These are phyloP conservation scores for Carettochelys insculpta DNA, from an alignment of 2,113 vertebrate species.

Conservation along the genomic window DNA sequence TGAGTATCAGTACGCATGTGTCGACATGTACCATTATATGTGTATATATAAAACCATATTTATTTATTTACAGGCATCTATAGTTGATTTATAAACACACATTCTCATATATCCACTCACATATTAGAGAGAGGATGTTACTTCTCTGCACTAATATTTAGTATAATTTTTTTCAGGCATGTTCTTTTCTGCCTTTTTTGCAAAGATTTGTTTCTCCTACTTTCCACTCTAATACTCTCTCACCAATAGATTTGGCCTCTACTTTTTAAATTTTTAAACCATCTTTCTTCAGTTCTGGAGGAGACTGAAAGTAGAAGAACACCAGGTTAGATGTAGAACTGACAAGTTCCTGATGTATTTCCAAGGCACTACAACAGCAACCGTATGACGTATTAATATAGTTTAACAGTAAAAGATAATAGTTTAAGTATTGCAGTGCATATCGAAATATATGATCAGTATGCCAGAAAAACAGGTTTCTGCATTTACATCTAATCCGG, in stretches of 20 bases:
- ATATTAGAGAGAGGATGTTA: background rate
- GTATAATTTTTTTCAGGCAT: background rate
- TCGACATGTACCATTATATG: background rate
- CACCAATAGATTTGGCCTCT: constrained; percentile 7
- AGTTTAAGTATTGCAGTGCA: background rate
- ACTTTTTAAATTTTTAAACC: constrained; percentile 4
- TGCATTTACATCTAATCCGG: background rate
- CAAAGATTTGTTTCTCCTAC: constrained; percentile 5
- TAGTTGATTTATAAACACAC: no score
- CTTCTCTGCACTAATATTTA: constrained; percentile 2
- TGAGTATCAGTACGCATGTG: background rate
- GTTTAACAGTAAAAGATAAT: background rate
- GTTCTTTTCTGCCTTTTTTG: background rate
- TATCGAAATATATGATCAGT: background rate
- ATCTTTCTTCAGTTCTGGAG: background rate
- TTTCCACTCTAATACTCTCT: background rate
- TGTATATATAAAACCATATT: background rate
- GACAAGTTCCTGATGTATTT: background rate
- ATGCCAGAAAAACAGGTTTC: background rate
- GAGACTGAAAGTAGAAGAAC: background rate
- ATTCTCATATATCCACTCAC: background rate
- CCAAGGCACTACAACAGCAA: background rate
- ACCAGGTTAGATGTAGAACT: background rate
- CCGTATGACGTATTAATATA: background rate
- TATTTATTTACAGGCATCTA: background rate